A percentile compares a stretch with the other conserved stretches of the same genome.
phyloP scores from a whole-genome alignment of 1,140 invertebrate genomes.

The Proctacanthus coquilletti region DNA sequence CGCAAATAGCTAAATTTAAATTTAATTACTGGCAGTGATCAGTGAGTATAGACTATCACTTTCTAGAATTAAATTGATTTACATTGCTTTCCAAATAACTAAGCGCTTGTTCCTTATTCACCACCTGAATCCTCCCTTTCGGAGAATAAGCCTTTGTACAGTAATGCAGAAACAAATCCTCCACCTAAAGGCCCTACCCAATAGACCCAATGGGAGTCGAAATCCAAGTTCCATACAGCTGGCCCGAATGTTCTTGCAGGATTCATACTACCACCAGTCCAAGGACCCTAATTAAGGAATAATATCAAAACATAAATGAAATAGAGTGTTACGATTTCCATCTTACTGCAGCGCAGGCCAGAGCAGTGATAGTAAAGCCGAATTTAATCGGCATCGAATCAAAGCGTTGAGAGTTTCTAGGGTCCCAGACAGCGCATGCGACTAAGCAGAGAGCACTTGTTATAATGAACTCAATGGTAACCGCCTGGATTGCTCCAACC shows the following conservation, averaged over 20 bases:
- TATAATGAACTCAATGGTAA: constrained; percentile 36
- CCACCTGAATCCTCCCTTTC: too few species aligned
- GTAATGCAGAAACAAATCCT: constrained; percentile 33
- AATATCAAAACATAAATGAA: constrained; percentile 2
- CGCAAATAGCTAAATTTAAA: too few species aligned
- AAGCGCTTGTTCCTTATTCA: too few species aligned
- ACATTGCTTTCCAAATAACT: too few species aligned
- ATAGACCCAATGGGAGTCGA: constrained; percentile 57
- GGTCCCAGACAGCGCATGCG: constrained; percentile 41
- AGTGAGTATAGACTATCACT: too few species aligned
- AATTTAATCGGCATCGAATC: constrained; percentile 39
- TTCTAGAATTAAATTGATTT: too few species aligned
- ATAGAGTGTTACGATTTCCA: too few species aligned
- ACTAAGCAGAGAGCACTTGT: constrained; percentile 38
- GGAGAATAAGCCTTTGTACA: too few species aligned
- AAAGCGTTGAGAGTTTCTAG: constrained; percentile 30
- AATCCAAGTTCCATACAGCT: constrained; percentile 47
- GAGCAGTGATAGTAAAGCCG: constrained; percentile 35
- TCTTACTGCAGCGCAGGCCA: constrained; percentile 35
- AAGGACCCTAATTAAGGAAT: constrained; percentile 33
- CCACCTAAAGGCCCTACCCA: constrained; percentile 48
- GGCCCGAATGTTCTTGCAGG: constrained; percentile 57
- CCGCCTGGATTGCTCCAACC: constrained; percentile 28
- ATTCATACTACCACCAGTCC: constrained; percentile 58
- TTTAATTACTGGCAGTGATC: too few species aligned